Evolutionary conservation across 2,113 vertebrate genomes (phyloP).

Genomic region (Eonycteris spelaea): DNA sequence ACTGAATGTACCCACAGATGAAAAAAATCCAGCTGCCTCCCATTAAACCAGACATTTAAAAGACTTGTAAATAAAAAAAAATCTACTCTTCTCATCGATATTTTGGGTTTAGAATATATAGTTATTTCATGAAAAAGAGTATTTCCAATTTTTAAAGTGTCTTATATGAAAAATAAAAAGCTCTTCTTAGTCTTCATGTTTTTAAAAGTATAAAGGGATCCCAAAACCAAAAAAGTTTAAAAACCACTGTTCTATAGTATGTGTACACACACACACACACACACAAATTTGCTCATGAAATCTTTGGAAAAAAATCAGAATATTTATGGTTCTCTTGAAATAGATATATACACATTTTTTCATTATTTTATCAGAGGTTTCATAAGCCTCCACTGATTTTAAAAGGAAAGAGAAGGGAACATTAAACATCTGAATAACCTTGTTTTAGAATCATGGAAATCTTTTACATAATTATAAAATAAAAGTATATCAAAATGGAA

Average conservation of each 20-base stretch:
- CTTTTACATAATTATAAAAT: slow-evolving; percentile 11
- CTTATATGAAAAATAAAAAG: neutral
- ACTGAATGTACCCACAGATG: neutral
- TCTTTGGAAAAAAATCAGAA: neutral
- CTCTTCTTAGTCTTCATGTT: neutral
- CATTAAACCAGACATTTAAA: neutral
- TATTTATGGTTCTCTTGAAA: neutral
- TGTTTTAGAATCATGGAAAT: neutral
- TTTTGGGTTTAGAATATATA: neutral
- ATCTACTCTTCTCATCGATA: neutral
- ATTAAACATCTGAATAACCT: neutral
- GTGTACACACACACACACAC: no score
- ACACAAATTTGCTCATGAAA: neutral
- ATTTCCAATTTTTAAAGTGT: neutral
- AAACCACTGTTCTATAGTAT: neutral
- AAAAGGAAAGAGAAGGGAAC: neutral
- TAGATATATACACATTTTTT: neutral
- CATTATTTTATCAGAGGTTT: neutral
- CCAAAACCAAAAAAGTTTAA: neutral
- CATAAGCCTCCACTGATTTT: neutral
- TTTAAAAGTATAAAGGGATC: neutral
- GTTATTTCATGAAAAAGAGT: neutral
- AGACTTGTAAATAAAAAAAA: slow-evolving; percentile 18
- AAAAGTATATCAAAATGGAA: neutral
- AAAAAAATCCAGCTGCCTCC: neutral